Evolutionary conservation across 2,888 invertebrate species (phyloP), one percentile per base, ranked within the genome.

Genomic region (Andrena marginata): DNA sequence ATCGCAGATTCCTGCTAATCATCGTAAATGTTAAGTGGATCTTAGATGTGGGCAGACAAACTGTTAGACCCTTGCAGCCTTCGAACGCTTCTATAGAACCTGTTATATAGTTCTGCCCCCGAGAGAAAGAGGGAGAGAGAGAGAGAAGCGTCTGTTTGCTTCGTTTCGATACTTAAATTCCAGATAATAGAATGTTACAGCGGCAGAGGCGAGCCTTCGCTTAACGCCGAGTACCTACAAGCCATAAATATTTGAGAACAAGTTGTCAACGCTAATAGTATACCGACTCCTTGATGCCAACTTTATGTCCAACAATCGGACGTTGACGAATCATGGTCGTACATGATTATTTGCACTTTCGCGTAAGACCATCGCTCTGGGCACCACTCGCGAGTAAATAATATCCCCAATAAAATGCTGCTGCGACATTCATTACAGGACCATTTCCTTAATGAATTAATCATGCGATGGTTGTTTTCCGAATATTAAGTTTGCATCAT

Each of bases 1-100:
- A 62, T 77, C 80, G 65, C 60, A 65, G 20, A 80, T 78, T 82
- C 80, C 54, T 84, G 65, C 84, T 87, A 87, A 87, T 87, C 87
- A 87, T 87, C 78, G 78, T 81, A 86, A 86, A 87, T 85, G 85
- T 86, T 89, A 86, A 88, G 86, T 84, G 85, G 84, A 85, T 75
- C 80, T 80, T 77, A 79, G 83, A 65, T 71, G 75, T 64, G 76
- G n/a, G 62, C 26, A 70, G 51, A 54, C 54, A 48, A 73, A 65
- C 26, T 59, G 72, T 48, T 68, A 60, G n/a, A 68, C 35, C 60
- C 48, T 64, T 72, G 42, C 62, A 67, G 60, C 35, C 65, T 33
- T 65, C 54, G 76, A 35, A 51, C 48, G 49, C 51, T 35, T 35
- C 63, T 23, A 72, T 26, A 26, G 29, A 54, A 54, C 35, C 26